Conservation (phyloP, 2,113 vertebrate species). For the Oryzias woworae region DNA sequence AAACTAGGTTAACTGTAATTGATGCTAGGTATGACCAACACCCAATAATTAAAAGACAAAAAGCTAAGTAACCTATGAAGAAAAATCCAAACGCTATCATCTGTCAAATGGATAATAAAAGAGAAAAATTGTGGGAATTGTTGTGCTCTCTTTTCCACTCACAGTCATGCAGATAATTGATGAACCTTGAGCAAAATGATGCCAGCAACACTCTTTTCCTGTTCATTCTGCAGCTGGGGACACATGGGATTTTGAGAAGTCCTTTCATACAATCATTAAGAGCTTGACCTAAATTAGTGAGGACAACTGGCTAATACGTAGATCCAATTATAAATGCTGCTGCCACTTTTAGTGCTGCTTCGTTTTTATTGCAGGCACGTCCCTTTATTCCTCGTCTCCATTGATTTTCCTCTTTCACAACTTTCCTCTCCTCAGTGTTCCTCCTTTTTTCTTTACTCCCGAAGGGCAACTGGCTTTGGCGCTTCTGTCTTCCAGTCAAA, state of each 20-base stretch:
- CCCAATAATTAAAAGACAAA: no score
- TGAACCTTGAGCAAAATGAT: slow-evolving; percentile 42
- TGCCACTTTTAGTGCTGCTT: slow-evolving; percentile 27
- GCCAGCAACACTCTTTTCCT: slow-evolving; percentile 37
- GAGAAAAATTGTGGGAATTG: no score
- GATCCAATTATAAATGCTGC: slow-evolving; percentile 16
- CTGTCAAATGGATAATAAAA: no score
- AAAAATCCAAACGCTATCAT: no score
- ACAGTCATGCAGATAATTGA: slow-evolving; percentile 19
- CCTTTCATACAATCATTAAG: slow-evolving; percentile 54
- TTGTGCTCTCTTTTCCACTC: no score
- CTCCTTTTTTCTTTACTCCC: not conserved
- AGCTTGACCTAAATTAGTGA: slow-evolving; percentile 58
- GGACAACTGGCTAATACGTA: slow-evolving; percentile 38
- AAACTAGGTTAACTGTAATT: no score
- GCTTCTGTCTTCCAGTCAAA: slow-evolving; percentile 20
- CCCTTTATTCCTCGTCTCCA: slow-evolving; percentile 4
- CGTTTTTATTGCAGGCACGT: slow-evolving; percentile 15
- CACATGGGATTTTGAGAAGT: slow-evolving; percentile 36
- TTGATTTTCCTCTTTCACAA: slow-evolving; percentile 17
- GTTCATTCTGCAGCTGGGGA: slow-evolving; percentile 39
- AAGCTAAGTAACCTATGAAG: no score
- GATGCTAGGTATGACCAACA: no score
- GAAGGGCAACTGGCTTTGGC: slow-evolving; percentile 21
- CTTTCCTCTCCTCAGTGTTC: slow-evolving; percentile 11